Evolutionary conservation across 2,797 vertebrate species (phyloP), one percentile per base, ranked within the genome.

Genomic region (Hirundo rustica): DNA sequence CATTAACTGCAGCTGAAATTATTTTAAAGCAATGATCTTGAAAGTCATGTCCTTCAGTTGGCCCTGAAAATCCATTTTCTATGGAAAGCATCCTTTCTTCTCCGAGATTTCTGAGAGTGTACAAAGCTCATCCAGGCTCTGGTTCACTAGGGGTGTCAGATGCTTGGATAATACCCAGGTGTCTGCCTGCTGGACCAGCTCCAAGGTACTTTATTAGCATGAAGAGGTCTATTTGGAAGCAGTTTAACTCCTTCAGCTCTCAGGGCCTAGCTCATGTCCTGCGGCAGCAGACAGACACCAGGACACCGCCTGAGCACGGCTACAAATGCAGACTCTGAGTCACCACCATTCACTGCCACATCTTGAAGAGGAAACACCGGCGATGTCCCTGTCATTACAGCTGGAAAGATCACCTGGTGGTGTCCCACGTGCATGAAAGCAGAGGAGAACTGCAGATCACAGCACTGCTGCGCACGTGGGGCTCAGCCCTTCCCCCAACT

Each of bases 1-100:
- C 74, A 92, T 96, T 96, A 97, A 96, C 83, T 38, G 74, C 92
- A 75, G 93, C 89, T 92, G 84, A 94, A 96, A 97, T 97, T 93
- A 97, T 97, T 97, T 95, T 96, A 96, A 96, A 97, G 95, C 96
- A 96, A 96, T 95, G 96, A 92, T 96, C 96, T 96, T 95, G 94
- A 97, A 97, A 74, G 0, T 77, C 77, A 58, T 95, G 96, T 95
- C 96, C 96, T 97, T 97, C 96, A 97, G 91, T 83, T 95, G 92
- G 96, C 95, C 95, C 95, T 92, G 94, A 95, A 95, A 96, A 95
- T 65, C 85, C 92, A 93, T 94, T 96, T 96, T 87, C 93, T 84
- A 38, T 19, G 67, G 95, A 97, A 93, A 92, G 77, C 67, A 40
- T 94, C 83, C 83, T 77, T 90, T 88, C 94, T 95, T 90, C 77